A percentile compares a stretch with the other conserved stretches of the same genome.
Evolutionary conservation across 2,113 vertebrate species (phyloP).

Genomic region (Odocoileus virginianus): DNA sequence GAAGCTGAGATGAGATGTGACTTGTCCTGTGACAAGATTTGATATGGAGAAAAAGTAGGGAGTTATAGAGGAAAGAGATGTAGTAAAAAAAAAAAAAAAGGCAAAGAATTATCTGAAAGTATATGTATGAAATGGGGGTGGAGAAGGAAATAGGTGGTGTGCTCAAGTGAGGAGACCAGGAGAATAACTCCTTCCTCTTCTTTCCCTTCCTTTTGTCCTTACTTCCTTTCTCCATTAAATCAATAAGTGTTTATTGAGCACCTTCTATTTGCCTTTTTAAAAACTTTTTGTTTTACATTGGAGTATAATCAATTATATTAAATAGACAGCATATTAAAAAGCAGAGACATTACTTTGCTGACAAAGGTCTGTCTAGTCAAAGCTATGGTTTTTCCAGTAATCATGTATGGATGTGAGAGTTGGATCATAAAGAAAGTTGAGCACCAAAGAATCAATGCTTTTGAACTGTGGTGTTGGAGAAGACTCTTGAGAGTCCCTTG

Average conservation of each 20-base stretch:
- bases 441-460: accelerated
- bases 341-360: neutral
- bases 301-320: neutral
- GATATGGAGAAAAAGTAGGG: neutral
- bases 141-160: neutral
- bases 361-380: neutral
- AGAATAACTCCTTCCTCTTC: neutral
- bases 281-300: neutral
- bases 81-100: neutral
- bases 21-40: neutral
- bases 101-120: neutral
- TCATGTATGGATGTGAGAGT: neutral
- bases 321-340: neutral
- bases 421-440: neutral
- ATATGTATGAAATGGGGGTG: too few relatives aligned
- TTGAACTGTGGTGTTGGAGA: neutral
- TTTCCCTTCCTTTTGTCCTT: neutral
- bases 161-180: neutral
- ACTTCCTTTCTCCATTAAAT: neutral
- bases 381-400: neutral
- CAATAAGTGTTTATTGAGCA: neutral
- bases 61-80: neutral
- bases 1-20: neutral
- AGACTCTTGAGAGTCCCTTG: neutral
- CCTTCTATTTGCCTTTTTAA: neutral